Evolutionary conservation across 1,140 invertebrate genomes (phyloP).

Genomic region (Listronotus oregonensis): DNA sequence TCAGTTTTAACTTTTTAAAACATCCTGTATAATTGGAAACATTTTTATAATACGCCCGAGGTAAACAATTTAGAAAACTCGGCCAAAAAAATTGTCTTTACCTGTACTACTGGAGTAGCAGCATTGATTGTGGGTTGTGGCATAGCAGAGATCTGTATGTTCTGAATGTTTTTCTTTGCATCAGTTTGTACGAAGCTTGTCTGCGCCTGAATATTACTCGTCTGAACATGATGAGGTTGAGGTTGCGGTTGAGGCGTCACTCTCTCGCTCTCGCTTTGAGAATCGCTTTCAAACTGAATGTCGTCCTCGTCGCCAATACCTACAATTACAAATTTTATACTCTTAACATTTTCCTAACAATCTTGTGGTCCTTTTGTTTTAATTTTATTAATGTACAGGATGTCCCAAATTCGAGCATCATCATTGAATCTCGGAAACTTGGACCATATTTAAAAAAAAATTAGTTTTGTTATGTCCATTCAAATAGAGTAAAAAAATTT

Average conservation of each 20-base stretch:
- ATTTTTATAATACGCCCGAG: no score
- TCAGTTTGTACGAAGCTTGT: slow-evolving; percentile 37
- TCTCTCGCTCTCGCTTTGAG: slow-evolving; percentile 51
- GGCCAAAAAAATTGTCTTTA: slow-evolving; percentile 17
- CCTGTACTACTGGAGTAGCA: slow-evolving; percentile 47
- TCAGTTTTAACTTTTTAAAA: no score
- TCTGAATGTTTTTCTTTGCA: slow-evolving; percentile 47
- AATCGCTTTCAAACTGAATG: slow-evolving; percentile 55
- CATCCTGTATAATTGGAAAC: no score
- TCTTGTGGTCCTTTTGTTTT: not conserved
- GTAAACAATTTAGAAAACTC: no score
- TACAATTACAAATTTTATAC: not conserved
- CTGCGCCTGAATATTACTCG: slow-evolving; percentile 32
- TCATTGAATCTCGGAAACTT: no score
- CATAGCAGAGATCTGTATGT: slow-evolving; percentile 50
- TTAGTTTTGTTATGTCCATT: no score
- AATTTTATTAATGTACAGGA: not conserved
- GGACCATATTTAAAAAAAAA: no score
- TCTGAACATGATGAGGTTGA: slow-evolving; percentile 34
- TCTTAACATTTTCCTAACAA: no score
- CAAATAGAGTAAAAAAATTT: no score
- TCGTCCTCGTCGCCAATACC: slow-evolving; percentile 55
- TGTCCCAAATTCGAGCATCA: not conserved
- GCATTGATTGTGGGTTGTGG: slow-evolving; percentile 47
- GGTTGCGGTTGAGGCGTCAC: slow-evolving; percentile 44